These are phyloP conservation scores for Ceratina calcarata DNA, from an alignment of 1,140 invertebrate species.

Conservation along the genomic window DNA sequence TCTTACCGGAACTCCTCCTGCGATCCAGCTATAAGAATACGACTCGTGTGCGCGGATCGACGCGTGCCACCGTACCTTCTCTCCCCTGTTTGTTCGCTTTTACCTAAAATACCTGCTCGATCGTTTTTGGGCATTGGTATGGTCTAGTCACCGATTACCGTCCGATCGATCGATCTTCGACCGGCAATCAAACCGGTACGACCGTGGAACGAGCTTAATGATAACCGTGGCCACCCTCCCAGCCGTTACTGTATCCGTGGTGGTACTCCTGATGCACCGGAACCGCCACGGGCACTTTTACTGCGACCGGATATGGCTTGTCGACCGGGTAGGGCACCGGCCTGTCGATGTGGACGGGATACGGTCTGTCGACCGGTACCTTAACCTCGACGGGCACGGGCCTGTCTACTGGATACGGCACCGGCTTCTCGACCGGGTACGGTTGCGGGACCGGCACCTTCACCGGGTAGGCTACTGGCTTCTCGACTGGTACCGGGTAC, in stretches of 20 bases:
- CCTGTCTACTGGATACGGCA: constrained; percentile 84
- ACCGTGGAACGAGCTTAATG: constrained; percentile 27
- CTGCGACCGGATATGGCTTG: constrained; percentile 85
- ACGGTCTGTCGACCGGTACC: constrained; percentile 81
- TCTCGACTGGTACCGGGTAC: constrained; percentile 85
- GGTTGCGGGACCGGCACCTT: constrained; percentile 78
- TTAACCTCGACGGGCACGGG: constrained; percentile 76
- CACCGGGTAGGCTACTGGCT: constrained; percentile 82
- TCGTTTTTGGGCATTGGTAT: background rate
- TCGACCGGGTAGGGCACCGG: constrained; percentile 84
- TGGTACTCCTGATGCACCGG: constrained; percentile 79
- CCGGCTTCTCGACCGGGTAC: constrained; percentile 77
- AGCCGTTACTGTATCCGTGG: constrained; percentile 46
- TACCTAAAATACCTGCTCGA: constrained; percentile 35
- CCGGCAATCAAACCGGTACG: constrained; percentile 1
- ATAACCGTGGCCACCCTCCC: constrained; percentile 29
- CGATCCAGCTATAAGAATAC: constrained; percentile 52
- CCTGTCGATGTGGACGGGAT: constrained; percentile 81
- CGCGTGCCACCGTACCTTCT: constrained; percentile 8
- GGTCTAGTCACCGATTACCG: background rate
- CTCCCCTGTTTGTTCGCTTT: constrained; percentile 4
- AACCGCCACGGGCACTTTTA: constrained; percentile 83
- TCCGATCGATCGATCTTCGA: background rate
- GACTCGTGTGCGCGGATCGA: background rate
- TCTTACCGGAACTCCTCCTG: constrained; percentile 26